A percentile compares a stretch with the other conserved stretches of the same genome.
These are phyloP conservation scores for Ataeniobius toweri DNA, from an alignment of 2,797 vertebrate species.

Conservation along the genomic window DNA sequence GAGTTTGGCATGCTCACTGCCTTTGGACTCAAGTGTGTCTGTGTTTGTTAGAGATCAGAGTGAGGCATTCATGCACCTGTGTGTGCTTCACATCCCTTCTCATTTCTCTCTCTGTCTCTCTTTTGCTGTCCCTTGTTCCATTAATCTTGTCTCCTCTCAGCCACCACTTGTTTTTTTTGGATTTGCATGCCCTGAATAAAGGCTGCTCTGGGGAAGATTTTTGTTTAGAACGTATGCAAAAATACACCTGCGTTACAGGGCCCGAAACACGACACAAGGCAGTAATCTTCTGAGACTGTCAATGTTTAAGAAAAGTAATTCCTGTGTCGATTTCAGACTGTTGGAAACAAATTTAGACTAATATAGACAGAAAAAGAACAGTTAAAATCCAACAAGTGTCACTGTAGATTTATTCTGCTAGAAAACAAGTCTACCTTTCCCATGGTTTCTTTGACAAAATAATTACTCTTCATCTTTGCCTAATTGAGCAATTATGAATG, in stretches of 20 bases:
- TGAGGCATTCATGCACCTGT: constrained; percentile 62
- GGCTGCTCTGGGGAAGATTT: constrained; percentile 2
- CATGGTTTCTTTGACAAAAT: neutral
- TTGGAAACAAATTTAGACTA: neutral
- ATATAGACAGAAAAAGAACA: constrained; percentile 5
- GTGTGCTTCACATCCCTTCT: constrained; percentile 64
- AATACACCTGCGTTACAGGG: constrained; percentile 18
- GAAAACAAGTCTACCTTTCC: neutral
- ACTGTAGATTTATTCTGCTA: neutral
- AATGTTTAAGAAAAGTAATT: neutral
- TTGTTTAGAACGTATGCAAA: constrained; percentile 21
- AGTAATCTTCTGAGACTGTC: neutral
- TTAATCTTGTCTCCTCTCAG: constrained; percentile 12
- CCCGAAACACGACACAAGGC: neutral
- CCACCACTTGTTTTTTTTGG: constrained; percentile 30
- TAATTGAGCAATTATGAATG: neutral
- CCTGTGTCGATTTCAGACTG: neutral
- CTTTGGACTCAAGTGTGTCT: constrained; percentile 41
- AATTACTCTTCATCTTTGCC: neutral
- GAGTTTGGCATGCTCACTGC: constrained; percentile 38
- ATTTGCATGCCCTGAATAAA: constrained; percentile 34
- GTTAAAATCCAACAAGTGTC: neutral
- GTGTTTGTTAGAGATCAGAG: constrained; percentile 58
- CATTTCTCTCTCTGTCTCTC: constrained; percentile 13
- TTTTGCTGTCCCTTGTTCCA: constrained; percentile 3